Base-by-base conservation (phyloP, 2,113 vertebrate species). In the Pollimyrus isidori region DNA sequence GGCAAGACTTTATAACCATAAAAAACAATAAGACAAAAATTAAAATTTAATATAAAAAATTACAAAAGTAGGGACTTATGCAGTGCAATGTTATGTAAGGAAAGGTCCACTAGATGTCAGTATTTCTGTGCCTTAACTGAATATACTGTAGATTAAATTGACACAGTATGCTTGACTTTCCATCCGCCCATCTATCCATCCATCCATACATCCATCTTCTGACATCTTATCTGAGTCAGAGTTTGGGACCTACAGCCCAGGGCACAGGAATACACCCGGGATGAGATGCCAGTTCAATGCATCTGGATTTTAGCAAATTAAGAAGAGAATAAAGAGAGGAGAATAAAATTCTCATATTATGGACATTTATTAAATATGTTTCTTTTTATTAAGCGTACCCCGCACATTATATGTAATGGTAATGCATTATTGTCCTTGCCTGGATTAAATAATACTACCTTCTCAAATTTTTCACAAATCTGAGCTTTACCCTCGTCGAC, bases 61-160 rank as follows among this genome's bases (percentile, higher is more conserved):
- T 21, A 42, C 62, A 42, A 39, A 17, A 19, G 35, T 80, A 19
- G 69, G 69, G 26, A 76, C 15, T 80, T 6, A 76, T 7, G 73
- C 17, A 19, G 15, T 42, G 2, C 73, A 80, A 42, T 42, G 73
- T 4, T 80, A 42, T 42, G 35, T 42, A 80, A 17, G 35, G 82
- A 45, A 84, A 84, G 42, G 45, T 48, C 91, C 95, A 92, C 93
- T 87, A 92, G 94, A 91, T 94, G 94, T 88, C 93, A 76, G 88
- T 91, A 88, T 91, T 42, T 26, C 45, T 35, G 45, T 73, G 42
- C 17, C 21, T 48, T 62, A 73, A n/a, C 26, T 21, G 6, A 45
- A 48, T n/a, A 13, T 45, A 35, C 35, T 35, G 35, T 35, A 84
- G 19, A n/a, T 42, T n/a, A 11, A 7, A 48, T 84, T 84, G 45